Evolutionary conservation across 1,140 invertebrate genomes (phyloP).

Genomic region (Paramacrobiotus metropolitanus): DNA sequence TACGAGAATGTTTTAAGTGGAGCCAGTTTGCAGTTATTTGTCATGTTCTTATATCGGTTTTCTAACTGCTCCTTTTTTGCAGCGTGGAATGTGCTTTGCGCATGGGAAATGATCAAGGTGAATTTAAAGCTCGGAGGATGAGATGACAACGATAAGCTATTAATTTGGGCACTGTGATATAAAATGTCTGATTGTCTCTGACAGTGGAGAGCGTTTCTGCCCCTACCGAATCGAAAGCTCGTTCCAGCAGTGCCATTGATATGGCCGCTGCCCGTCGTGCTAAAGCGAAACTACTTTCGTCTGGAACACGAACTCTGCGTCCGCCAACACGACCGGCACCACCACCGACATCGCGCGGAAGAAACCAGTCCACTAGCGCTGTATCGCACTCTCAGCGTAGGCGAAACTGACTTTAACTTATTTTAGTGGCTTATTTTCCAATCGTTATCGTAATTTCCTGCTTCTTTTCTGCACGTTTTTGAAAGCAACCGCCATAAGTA

Average conservation of each 20-base stretch:
- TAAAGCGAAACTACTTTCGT: slow-evolving; percentile 27
- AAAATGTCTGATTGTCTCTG: background rate
- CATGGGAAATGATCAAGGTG: slow-evolving; percentile 4
- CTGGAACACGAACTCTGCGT: background rate
- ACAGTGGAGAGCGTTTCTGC: background rate
- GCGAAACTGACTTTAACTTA: too few species aligned
- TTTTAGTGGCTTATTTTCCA: too few species aligned
- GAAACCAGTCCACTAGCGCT: background rate
- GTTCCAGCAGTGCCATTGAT: slow-evolving; percentile 80
- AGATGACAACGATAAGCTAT: too few species aligned
- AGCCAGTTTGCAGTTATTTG: too few species aligned
- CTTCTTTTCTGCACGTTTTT: too few species aligned
- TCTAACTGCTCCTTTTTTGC: background rate
- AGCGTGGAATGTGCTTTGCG: background rate
- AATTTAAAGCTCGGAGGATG: background rate
- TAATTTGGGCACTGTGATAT: too few species aligned
- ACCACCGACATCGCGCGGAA: slow-evolving; percentile 5
- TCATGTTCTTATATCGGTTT: too few species aligned
- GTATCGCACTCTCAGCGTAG: background rate
- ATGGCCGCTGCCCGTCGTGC: slow-evolving; percentile 61
- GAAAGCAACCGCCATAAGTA: too few species aligned
- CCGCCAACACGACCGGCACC: background rate
- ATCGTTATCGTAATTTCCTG: too few species aligned
- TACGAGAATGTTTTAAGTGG: too few species aligned
- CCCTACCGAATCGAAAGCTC: slow-evolving; percentile 12